These are phyloP conservation scores for Trileptium ribeirensis DNA, from an alignment of 2,888 invertebrate genomes.

Conservation along the genomic window DNA sequence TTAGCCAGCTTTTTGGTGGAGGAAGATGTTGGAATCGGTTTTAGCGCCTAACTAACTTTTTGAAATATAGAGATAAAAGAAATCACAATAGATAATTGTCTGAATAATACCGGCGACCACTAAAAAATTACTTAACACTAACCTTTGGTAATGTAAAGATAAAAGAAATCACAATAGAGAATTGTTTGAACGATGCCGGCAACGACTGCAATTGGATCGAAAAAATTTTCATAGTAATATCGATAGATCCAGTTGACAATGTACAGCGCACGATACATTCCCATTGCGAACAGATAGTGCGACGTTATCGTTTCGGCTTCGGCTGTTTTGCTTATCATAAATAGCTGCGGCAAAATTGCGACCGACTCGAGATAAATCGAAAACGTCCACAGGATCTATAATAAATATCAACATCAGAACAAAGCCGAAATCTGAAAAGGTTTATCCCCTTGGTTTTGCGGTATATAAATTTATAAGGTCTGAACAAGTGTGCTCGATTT, in stretches of 20 bases:
- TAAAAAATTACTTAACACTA: too few species aligned
- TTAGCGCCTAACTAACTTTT: too few species aligned
- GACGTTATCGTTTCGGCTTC: conserved; percentile 99
- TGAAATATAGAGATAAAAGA: conserved; percentile 98
- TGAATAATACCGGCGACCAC: conserved; percentile 94
- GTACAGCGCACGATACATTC: conserved; percentile 56
- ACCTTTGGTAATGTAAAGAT: conserved; percentile 98
- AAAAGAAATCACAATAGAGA: conserved; percentile 99
- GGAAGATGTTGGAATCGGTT: too few species aligned
- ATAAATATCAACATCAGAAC: too few species aligned
- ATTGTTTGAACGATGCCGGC: conserved; percentile 96
- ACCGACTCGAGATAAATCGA: conserved; percentile 98
- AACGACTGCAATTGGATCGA: conserved; percentile 91
- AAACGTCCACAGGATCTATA: conserved; percentile 92
- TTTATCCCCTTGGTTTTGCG: too few species aligned
- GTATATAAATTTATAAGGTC: too few species aligned
- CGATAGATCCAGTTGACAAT: conserved; percentile 61
- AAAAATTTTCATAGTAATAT: conserved; percentile 83
- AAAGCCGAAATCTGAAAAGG: too few species aligned
- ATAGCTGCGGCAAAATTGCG: conserved; percentile 94
- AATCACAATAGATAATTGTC: conserved; percentile 96
- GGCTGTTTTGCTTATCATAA: conserved; percentile 82
- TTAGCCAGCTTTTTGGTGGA: too few species aligned
- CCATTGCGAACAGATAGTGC: conserved; percentile 58
- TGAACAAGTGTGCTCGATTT: too few species aligned